Conservation (phyloP, 2,888 invertebrate genomes). For the Limnephilus marmoratus region DNA sequence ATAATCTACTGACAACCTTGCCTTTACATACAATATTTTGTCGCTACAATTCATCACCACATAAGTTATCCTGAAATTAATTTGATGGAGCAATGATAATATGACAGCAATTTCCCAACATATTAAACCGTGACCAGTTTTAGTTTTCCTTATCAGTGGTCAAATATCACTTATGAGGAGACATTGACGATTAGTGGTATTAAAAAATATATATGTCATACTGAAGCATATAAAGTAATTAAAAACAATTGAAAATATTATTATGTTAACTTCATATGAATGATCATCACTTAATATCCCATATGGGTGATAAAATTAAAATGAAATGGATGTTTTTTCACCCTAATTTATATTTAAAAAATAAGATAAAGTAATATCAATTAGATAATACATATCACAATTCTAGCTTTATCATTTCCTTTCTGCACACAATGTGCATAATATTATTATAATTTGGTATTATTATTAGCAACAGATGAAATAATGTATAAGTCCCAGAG, state of each 20-base stretch:
- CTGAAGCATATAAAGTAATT: background rate
- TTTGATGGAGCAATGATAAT: background rate
- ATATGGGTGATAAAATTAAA: background rate
- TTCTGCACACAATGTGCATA: background rate
- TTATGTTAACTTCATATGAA: background rate
- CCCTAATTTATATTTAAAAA: background rate
- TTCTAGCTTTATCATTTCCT: background rate
- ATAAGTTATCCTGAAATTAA: background rate
- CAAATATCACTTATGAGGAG: background rate
- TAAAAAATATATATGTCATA: background rate
- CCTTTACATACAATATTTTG: background rate
- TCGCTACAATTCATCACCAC: background rate
- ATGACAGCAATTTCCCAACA: too few relatives aligned
- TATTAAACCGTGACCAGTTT: background rate
- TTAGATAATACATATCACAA: background rate
- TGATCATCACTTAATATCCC: background rate
- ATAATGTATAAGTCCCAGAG: background rate
- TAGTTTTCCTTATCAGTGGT: background rate
- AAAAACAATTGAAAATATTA: background rate
- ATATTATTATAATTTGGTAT: background rate
- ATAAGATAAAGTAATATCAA: background rate
- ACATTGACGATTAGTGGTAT: background rate
- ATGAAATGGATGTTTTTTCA: background rate
- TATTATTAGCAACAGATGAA: background rate
- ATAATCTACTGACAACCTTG: background rate